These are phyloP conservation scores for Diabrotica virgifera DNA, from an alignment of 1,140 invertebrate genomes.

Conservation along the genomic window DNA sequence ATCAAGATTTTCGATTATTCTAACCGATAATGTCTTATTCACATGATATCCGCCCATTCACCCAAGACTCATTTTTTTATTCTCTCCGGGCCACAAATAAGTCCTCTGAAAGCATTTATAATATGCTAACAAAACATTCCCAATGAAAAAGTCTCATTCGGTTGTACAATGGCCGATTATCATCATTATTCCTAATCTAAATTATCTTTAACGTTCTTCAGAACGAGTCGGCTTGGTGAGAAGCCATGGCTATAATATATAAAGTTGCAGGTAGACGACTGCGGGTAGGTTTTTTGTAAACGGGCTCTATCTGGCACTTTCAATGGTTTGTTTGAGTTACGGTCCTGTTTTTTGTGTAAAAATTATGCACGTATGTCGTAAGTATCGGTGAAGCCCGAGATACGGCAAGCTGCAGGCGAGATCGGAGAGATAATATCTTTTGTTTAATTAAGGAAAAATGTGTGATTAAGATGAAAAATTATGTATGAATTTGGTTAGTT, in stretches of 20 bases:
- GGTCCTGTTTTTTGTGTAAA: background rate
- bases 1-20: constrained; percentile 17
- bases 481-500: too few relatives aligned
- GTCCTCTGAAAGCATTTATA: constrained; percentile 21
- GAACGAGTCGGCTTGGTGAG: constrained; percentile 26
- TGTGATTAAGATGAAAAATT: background rate
- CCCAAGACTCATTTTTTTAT: constrained; percentile 29
- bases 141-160: constrained; percentile 27
- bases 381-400: background rate
- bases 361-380: background rate
- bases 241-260: constrained; percentile 29
- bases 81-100: constrained; percentile 25
- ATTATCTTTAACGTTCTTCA: constrained; percentile 32
- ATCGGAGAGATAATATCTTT: background rate
- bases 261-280: constrained; percentile 25
- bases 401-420: background rate
- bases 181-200: constrained; percentile 31
- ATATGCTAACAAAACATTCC: constrained; percentile 29
- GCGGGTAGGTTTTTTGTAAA: constrained; percentile 16
- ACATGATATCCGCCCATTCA: constrained; percentile 26
- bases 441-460: background rate
- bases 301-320: constrained; percentile 22
- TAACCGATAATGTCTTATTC: constrained; percentile 20
- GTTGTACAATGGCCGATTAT: constrained; percentile 31
- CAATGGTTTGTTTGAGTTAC: constrained; percentile 21